Percentiles rank a stretch among this genome's conserved stretches.
Evolutionary conservation across 2,888 invertebrate genomes (phyloP).

Genomic region (Prosopocoilus inquinatus): DNA sequence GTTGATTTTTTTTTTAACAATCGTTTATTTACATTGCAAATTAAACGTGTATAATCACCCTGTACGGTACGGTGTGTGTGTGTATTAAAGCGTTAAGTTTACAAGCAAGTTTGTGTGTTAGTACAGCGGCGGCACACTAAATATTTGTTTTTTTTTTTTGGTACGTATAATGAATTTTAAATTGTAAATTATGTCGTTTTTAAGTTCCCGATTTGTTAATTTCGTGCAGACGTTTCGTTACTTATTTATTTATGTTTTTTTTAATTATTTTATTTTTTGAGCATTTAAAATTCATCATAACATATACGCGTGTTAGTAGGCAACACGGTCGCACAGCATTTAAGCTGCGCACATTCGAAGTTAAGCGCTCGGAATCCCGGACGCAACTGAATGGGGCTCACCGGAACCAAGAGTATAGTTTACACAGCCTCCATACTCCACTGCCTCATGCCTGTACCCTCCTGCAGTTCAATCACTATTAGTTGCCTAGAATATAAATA

Average conservation of each 20-base stretch:
- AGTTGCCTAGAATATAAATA: neutral
- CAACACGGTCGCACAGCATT: constrained; percentile 10
- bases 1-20: too few relatives aligned
- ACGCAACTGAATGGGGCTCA: constrained; percentile 42
- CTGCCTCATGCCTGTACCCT: neutral
- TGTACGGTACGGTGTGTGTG: neutral
- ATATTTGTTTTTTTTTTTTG: too few relatives aligned
- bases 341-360: constrained; percentile 22
- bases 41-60: neutral
- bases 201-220: too few relatives aligned
- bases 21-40: neutral
- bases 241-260: neutral
- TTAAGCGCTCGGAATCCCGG: constrained; percentile 44
- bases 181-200: neutral
- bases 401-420: constrained; percentile 25
- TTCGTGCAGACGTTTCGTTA: neutral
- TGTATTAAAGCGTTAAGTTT: too few relatives aligned
- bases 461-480: constrained; percentile 1
- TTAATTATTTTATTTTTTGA: neutral
- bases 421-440: constrained; percentile 1
- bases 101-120: too few relatives aligned
- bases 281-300: constrained; percentile 23
- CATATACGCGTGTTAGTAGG: constrained; percentile 27
- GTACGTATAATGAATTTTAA: constrained; percentile 4
- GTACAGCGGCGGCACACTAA: too few relatives aligned